A percentile compares a stretch with the other conserved stretches of the same genome.
These are phyloP conservation scores for Bellardia pandia DNA, from an alignment of 2,888 invertebrate species.

Conservation along the genomic window DNA sequence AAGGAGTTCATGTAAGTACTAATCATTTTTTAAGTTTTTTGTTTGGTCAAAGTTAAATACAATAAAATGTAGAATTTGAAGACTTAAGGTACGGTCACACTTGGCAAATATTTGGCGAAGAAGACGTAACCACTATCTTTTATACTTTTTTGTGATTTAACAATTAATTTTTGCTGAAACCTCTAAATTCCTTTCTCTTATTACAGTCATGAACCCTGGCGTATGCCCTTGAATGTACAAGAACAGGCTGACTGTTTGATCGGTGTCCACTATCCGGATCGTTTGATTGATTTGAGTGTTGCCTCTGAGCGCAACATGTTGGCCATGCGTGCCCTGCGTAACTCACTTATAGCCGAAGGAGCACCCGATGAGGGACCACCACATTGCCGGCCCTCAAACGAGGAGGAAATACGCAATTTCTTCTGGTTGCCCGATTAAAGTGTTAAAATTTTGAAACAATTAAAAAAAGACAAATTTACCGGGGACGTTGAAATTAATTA, in stretches of 20 bases:
- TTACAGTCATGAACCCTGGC: slow-evolving; percentile 88
- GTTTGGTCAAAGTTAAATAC: neutral
- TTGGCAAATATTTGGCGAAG: too few species aligned
- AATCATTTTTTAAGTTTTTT: neutral
- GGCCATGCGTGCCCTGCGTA: slow-evolving; percentile 84
- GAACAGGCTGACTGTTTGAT: slow-evolving; percentile 87
- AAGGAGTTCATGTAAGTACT: slow-evolving; percentile 86
- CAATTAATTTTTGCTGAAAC: too few species aligned
- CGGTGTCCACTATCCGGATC: slow-evolving; percentile 88
- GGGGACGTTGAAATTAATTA: neutral
- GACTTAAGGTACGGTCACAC: too few species aligned
- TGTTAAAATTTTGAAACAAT: neutral
- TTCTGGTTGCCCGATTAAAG: slow-evolving; percentile 81
- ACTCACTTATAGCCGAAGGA: slow-evolving; percentile 79
- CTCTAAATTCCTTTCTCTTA: neutral
- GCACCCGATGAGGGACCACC: slow-evolving; percentile 84
- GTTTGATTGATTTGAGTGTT: slow-evolving; percentile 87
- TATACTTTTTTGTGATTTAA: too few species aligned
- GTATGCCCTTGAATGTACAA: slow-evolving; percentile 87
- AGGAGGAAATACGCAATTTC: slow-evolving; percentile 87
- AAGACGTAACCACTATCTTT: too few species aligned
- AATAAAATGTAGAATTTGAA: too few species aligned
- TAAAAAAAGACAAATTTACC: neutral
- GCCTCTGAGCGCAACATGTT: slow-evolving; percentile 85
- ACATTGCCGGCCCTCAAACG: slow-evolving; percentile 89